A percentile compares a stretch with the other conserved stretches of the same genome.
Evolutionary conservation across 2,797 vertebrate genomes (phyloP).

Genomic region (Enteromius radiatus): DNA sequence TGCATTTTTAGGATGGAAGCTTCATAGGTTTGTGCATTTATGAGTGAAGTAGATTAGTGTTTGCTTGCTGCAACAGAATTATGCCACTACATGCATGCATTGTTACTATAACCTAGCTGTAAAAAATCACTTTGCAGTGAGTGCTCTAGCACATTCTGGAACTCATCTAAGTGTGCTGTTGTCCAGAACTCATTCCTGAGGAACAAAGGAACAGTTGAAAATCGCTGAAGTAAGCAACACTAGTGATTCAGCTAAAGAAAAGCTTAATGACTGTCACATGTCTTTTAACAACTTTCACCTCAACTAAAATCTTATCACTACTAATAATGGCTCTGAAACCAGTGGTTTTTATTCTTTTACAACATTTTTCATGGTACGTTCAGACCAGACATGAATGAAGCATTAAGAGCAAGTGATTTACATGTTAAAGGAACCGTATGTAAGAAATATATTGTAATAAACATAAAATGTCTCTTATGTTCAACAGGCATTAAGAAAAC

Average conservation of each 20-base stretch:
- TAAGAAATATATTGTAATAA: too few species aligned
- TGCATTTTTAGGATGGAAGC: not conserved
- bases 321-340: not conserved
- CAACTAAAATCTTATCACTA: not conserved
- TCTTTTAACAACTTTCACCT: not conserved
- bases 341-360: not conserved
- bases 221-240: not conserved
- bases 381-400: too few species aligned
- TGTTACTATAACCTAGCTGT: not conserved
- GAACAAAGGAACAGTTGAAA: not conserved
- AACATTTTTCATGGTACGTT: too few species aligned
- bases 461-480: too few species aligned
- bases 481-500: too few species aligned
- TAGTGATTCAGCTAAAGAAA: not conserved
- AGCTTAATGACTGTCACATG: not conserved
- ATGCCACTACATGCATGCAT: not conserved
- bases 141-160: not conserved
- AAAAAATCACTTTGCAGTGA: not conserved
- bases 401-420: too few species aligned
- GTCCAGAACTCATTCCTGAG: not conserved
- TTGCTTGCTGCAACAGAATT: not conserved
- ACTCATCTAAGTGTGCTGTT: slow-evolving; percentile 1
- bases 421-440: too few species aligned
- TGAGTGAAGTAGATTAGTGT: not conserved
- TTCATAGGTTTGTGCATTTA: not conserved